Base-by-base conservation (phyloP, 2,888 invertebrate genomes). In the Cheilosia urbana region DNA sequence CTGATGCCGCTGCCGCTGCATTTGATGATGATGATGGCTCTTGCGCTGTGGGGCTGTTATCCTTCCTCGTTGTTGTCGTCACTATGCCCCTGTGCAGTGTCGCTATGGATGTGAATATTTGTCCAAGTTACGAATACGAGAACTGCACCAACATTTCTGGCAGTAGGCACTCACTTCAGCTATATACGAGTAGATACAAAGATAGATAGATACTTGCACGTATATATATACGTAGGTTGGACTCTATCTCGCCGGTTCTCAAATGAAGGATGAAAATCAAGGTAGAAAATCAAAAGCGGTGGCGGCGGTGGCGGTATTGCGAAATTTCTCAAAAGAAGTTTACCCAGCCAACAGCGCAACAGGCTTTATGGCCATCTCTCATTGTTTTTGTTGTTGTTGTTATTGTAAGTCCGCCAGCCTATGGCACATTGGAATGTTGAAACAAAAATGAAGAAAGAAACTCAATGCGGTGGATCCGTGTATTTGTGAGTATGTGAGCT, bases 341-440 rank as follows among this genome's bases (percentile, higher is more conserved):
- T 62, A 51, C 42, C 68, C 77, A 69, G 62, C 42, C 60, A 55
- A 58, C 37, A 76, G 37, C 13, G 60, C 60, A 60, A 68, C 66
- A 57, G 57, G n/a, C 51, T 66, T 60, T 77, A 65, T 65, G 51
- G 71, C 71, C 37, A 69, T 77, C 51, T 60, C 58, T 51, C 58
- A 72, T 53, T 78, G 60, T 78, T 82, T 65, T 63, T 82, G 71
- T 24, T 51, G 60, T 78, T 82, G 69, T 63, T 82, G 71, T 24
- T 51, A 15, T 72, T 66, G 42, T 65, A 77, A 51, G 45, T 7
- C 55, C 69, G 80, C 68, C 62, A 30, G 30, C 30, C 30, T 30
- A 30, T 30, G 30, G 9, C 30, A 68, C 60, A 77, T 60, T 78
- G 82, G 82, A 83, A 83, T 83, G 78, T 68, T 78, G 60, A 60